These are phyloP conservation scores for Caenorhabditis brenneri DNA, from an alignment of 1,140 invertebrate species.

Conservation along the genomic window DNA sequence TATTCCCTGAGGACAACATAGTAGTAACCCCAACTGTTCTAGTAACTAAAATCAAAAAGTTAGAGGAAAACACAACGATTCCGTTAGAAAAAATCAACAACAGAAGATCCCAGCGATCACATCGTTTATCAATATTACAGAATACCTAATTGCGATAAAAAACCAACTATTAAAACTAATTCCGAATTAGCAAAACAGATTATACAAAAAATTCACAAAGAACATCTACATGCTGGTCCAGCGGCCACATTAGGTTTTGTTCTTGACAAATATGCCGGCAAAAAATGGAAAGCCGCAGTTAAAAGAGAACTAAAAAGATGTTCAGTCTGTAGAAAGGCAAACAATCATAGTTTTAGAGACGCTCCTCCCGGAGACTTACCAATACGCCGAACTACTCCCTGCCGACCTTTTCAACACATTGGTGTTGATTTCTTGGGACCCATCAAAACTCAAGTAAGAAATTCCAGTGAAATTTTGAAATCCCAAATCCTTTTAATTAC, in stretches of 20 bases:
- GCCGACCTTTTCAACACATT: conserved; percentile 6
- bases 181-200: background rate
- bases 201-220: background rate
- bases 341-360: background rate
- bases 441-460: background rate
- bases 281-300: too few relatives aligned
- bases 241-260: too few relatives aligned
- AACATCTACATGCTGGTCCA: too few relatives aligned
- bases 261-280: too few relatives aligned
- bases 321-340: background rate
- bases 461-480: conserved; percentile 1
- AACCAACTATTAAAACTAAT: background rate
- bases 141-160: background rate
- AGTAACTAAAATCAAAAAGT: background rate
- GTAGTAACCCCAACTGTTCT: background rate
- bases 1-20: background rate
- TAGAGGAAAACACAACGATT: background rate
- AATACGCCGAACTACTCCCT: background rate
- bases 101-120: background rate
- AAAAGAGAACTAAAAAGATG: too few relatives aligned
- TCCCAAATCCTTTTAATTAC: background rate
- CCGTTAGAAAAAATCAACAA: background rate
- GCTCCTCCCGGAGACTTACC: conserved; percentile 53
- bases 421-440: conserved; percentile 48
- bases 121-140: background rate